phyloP scores from a whole-genome alignment of 2,113 vertebrate genomes.

The Otus sunia region DNA sequence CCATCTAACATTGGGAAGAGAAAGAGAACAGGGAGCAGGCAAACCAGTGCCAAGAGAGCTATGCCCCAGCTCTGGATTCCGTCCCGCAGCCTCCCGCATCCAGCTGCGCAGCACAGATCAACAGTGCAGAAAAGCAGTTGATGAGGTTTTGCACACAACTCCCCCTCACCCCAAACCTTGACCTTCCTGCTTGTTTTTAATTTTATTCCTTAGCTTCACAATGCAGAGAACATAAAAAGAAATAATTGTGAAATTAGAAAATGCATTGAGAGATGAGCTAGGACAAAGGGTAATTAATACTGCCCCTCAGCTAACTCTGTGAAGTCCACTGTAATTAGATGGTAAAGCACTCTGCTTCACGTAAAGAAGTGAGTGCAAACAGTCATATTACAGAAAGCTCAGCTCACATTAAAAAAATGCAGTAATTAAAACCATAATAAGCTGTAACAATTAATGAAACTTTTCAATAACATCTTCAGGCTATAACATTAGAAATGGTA shows the following conservation, averaged over 20 bases:
- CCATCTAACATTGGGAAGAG: background rate
- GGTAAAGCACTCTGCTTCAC: background rate
- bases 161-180: background rate
- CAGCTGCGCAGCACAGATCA: background rate
- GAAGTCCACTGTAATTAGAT: constrained; percentile 28
- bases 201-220: background rate
- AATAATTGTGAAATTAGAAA: constrained; percentile 33
- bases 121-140: background rate
- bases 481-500: background rate
- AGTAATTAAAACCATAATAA: constrained; percentile 18
- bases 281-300: constrained; percentile 26
- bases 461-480: background rate
- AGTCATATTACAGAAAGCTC: background rate
- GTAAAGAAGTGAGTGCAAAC: background rate
- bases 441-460: constrained; percentile 7
- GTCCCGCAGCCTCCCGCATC: accelerated
- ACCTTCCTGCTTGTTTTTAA: background rate
- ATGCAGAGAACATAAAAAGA: background rate
- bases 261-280: background rate
- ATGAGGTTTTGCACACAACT: background rate
- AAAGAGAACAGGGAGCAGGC: background rate
- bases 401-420: background rate
- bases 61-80: background rate
- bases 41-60: background rate
- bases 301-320: background rate